Percentiles rank a stretch among this genome's conserved stretches.
phyloP scores from a whole-genome alignment of 2,888 invertebrate species.

The Limulus polyphemus region DNA sequence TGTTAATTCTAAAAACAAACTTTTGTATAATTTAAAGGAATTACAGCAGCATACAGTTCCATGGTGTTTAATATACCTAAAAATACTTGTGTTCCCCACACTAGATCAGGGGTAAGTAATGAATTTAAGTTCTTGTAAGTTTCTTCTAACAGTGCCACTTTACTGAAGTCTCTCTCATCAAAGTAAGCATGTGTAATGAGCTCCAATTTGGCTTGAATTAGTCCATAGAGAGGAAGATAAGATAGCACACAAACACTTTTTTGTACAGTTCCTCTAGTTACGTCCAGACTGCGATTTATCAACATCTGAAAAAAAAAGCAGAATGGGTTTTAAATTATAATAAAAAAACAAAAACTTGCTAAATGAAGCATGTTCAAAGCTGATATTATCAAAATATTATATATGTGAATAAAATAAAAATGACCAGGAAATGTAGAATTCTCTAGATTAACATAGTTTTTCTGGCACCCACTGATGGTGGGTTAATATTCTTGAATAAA shows the following conservation, averaged over 20 bases:
- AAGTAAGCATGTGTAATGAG: constrained; percentile 96
- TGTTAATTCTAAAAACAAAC: too few species aligned
- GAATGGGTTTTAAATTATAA: background rate
- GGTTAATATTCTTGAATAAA: too few species aligned
- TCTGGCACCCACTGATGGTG: too few species aligned
- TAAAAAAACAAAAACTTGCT: too few species aligned
- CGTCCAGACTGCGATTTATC: constrained; percentile 79
- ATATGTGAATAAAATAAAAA: too few species aligned
- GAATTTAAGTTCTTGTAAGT: constrained; percentile 83
- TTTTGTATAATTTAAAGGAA: too few species aligned
- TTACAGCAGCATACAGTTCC: too few species aligned
- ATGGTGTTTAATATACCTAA: constrained; percentile 43
- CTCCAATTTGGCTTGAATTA: constrained; percentile 83
- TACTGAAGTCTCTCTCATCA: constrained; percentile 82
- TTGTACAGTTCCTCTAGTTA: constrained; percentile 93
- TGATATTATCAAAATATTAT: too few species aligned
- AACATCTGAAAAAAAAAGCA: constrained; percentile 54
- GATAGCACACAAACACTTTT: constrained; percentile 95
- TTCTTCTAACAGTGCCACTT: constrained; percentile 73
- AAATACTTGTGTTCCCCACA: constrained; percentile 48
- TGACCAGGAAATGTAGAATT: too few species aligned
- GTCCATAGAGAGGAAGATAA: constrained; percentile 78
- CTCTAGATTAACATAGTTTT: too few species aligned
- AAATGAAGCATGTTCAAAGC: too few species aligned
- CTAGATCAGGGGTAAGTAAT: constrained; percentile 50